Evolutionary conservation across 2,113 vertebrate species (phyloP).

Genomic region (Lepisosteus osseus): DNA sequence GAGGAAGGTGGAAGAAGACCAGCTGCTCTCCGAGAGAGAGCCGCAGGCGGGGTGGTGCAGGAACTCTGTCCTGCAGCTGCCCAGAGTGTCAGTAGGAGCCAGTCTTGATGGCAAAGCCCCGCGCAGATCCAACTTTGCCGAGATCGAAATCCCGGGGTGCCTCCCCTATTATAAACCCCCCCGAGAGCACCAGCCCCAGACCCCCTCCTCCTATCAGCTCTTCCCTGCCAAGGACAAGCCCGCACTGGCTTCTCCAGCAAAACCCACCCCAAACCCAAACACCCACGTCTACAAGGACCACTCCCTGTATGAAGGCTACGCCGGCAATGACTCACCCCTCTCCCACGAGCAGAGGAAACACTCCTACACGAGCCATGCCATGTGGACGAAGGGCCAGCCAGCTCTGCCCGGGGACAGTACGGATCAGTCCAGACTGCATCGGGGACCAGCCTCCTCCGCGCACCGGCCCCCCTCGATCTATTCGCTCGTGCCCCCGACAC

Average conservation of each 20-base stretch:
- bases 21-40: conserved; percentile 36
- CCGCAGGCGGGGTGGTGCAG: conserved; percentile 56
- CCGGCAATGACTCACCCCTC: conserved; percentile 41
- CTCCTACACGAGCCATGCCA: conserved; percentile 55
- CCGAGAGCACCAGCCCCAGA: conserved; percentile 36
- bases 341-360: conserved; percentile 50
- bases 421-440: conserved; percentile 39
- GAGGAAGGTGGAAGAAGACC: conserved; percentile 35
- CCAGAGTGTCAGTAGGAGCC: conserved; percentile 46
- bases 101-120: conserved; percentile 45
- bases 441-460: conserved; percentile 34
- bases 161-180: conserved; percentile 45
- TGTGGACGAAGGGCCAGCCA: conserved; percentile 37
- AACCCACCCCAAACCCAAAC: conserved; percentile 21
- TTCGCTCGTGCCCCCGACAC: conserved; percentile 42
- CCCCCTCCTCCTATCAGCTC: conserved; percentile 66
- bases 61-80: conserved; percentile 63
- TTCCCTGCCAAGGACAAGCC: conserved; percentile 57
- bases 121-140: conserved; percentile 66
- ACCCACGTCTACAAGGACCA: conserved; percentile 46
- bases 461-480: conserved; percentile 41
- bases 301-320: conserved; percentile 32
- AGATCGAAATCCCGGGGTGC: conserved; percentile 71
- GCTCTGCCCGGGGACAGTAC: conserved; percentile 32
- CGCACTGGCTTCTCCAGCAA: conserved; percentile 29